Percentiles rank a stretch among this genome's conserved stretches.
These are phyloP conservation scores for Mycetomoellerius zeteki DNA, from an alignment of 1,140 invertebrate genomes.

Conservation along the genomic window DNA sequence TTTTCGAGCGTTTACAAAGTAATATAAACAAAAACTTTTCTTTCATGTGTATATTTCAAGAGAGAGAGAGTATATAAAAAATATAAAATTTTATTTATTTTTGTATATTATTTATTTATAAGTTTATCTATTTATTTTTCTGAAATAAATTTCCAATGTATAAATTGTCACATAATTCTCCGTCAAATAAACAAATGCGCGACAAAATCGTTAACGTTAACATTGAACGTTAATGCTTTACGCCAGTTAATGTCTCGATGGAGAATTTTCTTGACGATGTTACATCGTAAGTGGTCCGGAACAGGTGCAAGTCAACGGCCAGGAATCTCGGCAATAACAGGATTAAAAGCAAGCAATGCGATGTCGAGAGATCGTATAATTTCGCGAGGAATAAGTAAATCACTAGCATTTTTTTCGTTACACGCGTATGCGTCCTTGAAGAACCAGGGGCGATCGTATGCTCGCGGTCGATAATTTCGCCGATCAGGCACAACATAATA, in stretches of 20 bases:
- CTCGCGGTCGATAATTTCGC: slow-evolving; percentile 36
- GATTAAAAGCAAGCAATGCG: slow-evolving; percentile 15
- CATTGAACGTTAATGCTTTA: neutral
- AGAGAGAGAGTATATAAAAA: neutral
- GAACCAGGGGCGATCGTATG: neutral
- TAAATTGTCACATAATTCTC: neutral
- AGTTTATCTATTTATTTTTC: neutral
- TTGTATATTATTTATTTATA: neutral
- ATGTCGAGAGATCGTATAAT: neutral
- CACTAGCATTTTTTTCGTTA: neutral
- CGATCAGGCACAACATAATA: slow-evolving; percentile 15
- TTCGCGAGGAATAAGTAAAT: slow-evolving; percentile 21
- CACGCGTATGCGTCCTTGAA: slow-evolving; percentile 17
- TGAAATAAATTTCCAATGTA: neutral
- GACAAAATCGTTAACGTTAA: neutral
- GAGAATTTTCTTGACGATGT: neutral
- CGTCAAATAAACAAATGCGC: neutral
- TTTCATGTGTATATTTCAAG: neutral
- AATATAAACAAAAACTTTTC: neutral
- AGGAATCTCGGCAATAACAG: slow-evolving; percentile 38
- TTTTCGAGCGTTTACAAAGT: neutral
- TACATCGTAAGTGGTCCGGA: neutral
- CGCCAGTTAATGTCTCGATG: neutral
- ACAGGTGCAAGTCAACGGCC: slow-evolving; percentile 19
- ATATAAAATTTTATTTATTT: neutral